Base-by-base conservation (phyloP, 2,113 vertebrate genomes). In the Micronisus gabar region DNA sequence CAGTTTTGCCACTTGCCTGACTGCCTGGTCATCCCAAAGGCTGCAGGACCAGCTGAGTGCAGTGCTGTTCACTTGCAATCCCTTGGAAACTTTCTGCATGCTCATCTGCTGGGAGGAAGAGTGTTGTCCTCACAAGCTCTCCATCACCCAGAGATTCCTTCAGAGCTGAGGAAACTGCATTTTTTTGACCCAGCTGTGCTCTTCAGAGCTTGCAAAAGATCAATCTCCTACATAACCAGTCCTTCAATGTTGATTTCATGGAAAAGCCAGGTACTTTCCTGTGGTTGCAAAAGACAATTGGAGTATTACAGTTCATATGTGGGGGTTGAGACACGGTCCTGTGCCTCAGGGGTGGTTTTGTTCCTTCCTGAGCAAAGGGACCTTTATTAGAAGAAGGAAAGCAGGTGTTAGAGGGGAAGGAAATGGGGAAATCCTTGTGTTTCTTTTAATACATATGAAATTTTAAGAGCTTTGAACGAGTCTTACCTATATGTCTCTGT, bases 361-460 rank as follows among this genome's bases (percentile, higher is more conserved):
- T 71, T 94, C 66, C 34, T 38, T 84, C 11, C 29, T 81, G 65
- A 88, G 80, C 41, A 88, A 53, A 65, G 15, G 6, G 21, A 71
- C 34, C 50, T 67, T 61, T 90, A 56, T 67, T 72, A 82, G 81
- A 88, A 53, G 17, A 90, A 56, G 30, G 75, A 83, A 93, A 97
- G 19, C 63, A 92, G 72, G 72, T 90, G 81, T 58, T 74, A 50
- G 32, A 81, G 27, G 47, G 63, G 41, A 96, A 96, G 43, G 29
- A 92, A 95, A 81, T 70, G 90, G 92, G 79, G 68, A 94, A 96
- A 94, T 67, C 55, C 50, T 89, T 76, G 19, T 47, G 50, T 56
- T 94, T 82, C 48, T 91, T 88, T 88, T 65, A 76, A 62, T 72
- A 90, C 10, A 4, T 11, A 34, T 72, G 48, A 95, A 40, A 75